phyloP scores from a whole-genome alignment of 2,888 invertebrate genomes.

The Vanessa cardui region DNA sequence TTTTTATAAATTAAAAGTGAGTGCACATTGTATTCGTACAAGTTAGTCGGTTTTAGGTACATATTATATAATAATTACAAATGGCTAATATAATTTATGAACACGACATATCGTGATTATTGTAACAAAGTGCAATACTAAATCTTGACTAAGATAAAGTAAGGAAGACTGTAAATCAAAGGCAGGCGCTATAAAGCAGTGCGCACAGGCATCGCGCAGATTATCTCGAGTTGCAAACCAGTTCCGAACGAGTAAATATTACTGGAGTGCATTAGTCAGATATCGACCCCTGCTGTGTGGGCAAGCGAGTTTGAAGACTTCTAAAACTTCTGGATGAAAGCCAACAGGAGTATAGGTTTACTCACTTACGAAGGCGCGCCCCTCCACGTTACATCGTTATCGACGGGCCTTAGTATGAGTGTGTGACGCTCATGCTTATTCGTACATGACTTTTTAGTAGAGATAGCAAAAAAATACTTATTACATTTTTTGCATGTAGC shows the following conservation, averaged over 20 bases:
- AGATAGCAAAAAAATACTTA: too few species aligned
- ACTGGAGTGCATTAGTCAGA: slow-evolving; percentile 72
- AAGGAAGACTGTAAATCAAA: slow-evolving; percentile 52
- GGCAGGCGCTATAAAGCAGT: slow-evolving; percentile 51
- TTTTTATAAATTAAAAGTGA: too few species aligned
- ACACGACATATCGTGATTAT: slow-evolving; percentile 6
- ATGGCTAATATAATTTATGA: background rate
- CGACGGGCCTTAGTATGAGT: too few species aligned
- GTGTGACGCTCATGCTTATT: too few species aligned
- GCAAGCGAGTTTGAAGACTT: slow-evolving; percentile 45
- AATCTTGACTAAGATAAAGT: slow-evolving; percentile 36
- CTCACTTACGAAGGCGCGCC: too few species aligned
- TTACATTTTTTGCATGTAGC: too few species aligned
- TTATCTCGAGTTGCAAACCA: slow-evolving; percentile 41
- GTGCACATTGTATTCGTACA: too few species aligned
- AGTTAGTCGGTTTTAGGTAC: too few species aligned
- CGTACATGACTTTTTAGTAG: too few species aligned
- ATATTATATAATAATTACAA: too few species aligned
- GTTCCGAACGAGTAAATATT: slow-evolving; percentile 64
- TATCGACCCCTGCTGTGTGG: slow-evolving; percentile 61
- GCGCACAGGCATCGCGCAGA: slow-evolving; percentile 38
- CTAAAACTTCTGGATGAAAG: slow-evolving; percentile 25
- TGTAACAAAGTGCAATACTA: slow-evolving; percentile 29
- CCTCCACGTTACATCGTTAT: too few species aligned
- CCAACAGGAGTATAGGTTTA: background rate